These are phyloP conservation scores for Cantharis lateralis DNA, from an alignment of 2,888 invertebrate genomes.

Conservation along the genomic window DNA sequence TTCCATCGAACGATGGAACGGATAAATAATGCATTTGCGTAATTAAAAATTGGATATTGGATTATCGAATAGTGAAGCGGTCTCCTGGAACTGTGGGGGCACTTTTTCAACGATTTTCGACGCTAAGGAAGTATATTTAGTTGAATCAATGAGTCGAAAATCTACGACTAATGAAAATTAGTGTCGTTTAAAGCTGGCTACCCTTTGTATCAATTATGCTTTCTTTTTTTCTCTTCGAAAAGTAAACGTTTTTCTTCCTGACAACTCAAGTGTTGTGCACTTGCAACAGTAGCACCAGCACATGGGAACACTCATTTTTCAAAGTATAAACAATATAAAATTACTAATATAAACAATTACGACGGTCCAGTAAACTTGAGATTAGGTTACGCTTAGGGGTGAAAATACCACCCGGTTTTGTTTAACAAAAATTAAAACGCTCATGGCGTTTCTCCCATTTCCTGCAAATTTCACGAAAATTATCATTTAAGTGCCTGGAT, in stretches of 20 bases:
- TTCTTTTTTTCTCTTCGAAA: not conserved
- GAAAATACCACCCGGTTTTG: slow-evolving; percentile 29
- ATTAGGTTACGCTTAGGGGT: slow-evolving; percentile 33
- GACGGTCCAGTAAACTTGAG: slow-evolving; percentile 37
- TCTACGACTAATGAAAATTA: slow-evolving; percentile 41
- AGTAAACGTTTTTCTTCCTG: not conserved
- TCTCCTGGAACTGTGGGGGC: slow-evolving; percentile 28
- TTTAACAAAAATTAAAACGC: not conserved
- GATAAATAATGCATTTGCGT: slow-evolving; percentile 18
- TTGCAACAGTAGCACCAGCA: slow-evolving; percentile 19
- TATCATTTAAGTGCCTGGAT: slow-evolving; percentile 30
- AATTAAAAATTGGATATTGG: slow-evolving; percentile 20
- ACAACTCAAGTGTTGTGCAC: slow-evolving; percentile 28
- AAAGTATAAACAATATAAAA: slow-evolving; percentile 38
- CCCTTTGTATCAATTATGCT: slow-evolving; percentile 18
- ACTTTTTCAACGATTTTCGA: slow-evolving; percentile 33
- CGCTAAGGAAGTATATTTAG: slow-evolving; percentile 38
- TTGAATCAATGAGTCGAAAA: slow-evolving; percentile 38
- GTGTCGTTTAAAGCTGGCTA: slow-evolving; percentile 22
- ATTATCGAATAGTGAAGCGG: slow-evolving; percentile 19
- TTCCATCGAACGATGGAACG: slow-evolving; percentile 26
- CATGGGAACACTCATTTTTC: slow-evolving; percentile 36
- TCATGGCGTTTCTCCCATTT: slow-evolving; percentile 14
- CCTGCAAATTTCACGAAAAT: slow-evolving; percentile 33
- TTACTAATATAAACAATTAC: slow-evolving; percentile 40